Evolutionary conservation across 2,113 vertebrate species (phyloP), one percentile per base, ranked within the genome.

Genomic region (Callaeas wilsoni): DNA sequence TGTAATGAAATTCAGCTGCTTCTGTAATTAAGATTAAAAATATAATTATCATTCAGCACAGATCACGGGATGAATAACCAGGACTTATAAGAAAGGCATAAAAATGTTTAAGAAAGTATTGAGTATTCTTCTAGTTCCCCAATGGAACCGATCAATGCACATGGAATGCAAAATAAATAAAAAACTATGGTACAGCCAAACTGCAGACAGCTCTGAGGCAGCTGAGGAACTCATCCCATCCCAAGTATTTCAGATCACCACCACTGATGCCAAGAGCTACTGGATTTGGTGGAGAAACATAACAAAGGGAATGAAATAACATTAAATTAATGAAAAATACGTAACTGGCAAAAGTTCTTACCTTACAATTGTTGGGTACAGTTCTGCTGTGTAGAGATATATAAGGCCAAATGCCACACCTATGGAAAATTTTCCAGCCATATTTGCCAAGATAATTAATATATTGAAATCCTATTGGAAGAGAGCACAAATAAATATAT

Each of bases 331-430:
- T 65, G 50, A 76, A 70, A 73, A 84, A 71, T 27, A n/a, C 1
- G 3, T 53, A 35, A 16, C 33, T 71, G n/a, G 16, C 2, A 1
- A 23, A 84, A 93, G 60, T 59, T 78, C 97, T 97, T 93, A 99
- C 99, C 99, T 98, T 97, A 99, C 97, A 87, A 98, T 94, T 26
- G 99, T 99, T 55, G 99, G 99, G 92, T 99, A 99, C 44, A 99
- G 97, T 93, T 99, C 99, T 85, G 99, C 99, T 15, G 98, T 99
- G 94, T 99, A 99, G 82, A 99, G 97, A 93, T 99, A 99, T 93
- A 99, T 98, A 41, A 99, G 98, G 55, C 98, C 99, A 94, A 99
- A 99, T 4, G 98, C 98, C 68, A 99, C 98, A 16, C 98, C 98
- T 19, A 99, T 98, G 68, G 98, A 97, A 98, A 99, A 99, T 95